Conservation (phyloP, 2,797 vertebrate species). For the Muscicapa comitata region DNA sequence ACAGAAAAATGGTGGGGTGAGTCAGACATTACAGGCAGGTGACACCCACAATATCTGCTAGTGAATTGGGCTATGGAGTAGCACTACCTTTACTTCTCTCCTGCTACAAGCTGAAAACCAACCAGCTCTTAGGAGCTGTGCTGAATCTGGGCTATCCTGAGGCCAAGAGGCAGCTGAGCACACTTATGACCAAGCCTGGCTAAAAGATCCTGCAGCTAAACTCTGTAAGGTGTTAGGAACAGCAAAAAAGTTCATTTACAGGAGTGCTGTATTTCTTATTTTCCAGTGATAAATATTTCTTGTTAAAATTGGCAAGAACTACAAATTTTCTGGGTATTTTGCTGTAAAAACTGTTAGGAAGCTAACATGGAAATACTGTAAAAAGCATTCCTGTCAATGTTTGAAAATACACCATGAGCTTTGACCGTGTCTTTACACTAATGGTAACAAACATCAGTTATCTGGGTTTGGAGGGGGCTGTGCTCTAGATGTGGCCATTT, state of each 20-base stretch:
- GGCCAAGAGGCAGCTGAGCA: background rate
- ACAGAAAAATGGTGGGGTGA: conserved; percentile 26
- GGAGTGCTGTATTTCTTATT: background rate
- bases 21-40: conserved; percentile 15
- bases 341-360: background rate
- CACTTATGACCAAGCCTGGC: background rate
- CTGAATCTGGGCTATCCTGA: background rate
- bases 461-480: background rate
- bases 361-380: background rate
- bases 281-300: background rate
- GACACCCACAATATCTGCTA: background rate
- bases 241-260: background rate
- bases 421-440: background rate
- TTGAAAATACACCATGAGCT: background rate
- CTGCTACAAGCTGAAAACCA: background rate
- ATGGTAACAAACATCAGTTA: background rate
- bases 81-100: background rate
- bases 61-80: background rate
- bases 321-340: background rate
- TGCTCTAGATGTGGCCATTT: background rate
- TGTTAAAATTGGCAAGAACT: background rate
- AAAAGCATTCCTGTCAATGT: background rate
- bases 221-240: background rate
- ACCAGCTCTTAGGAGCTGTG: background rate
- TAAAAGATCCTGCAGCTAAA: background rate